Conservation (phyloP, 2,797 vertebrate genomes). For the Gouania willdenowi region DNA sequence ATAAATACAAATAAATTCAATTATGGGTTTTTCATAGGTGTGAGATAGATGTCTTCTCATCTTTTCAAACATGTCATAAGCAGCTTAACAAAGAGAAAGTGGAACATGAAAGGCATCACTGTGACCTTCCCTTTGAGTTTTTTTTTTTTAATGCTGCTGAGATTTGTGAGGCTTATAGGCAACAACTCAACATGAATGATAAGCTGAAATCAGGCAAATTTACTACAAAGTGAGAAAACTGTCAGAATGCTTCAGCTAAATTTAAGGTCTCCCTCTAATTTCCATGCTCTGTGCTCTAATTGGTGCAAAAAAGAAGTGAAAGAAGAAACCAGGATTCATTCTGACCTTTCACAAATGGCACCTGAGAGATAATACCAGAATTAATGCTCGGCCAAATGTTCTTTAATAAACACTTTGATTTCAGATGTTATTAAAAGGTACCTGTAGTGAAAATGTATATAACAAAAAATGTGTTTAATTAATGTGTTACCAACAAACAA, state of each 20-base stretch:
- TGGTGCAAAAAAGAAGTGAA: conserved; percentile 40
- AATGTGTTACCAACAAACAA: too few species aligned
- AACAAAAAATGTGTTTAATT: too few species aligned
- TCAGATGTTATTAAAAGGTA: too few species aligned
- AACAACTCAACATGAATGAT: conserved; percentile 42
- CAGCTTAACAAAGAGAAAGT: conserved; percentile 34
- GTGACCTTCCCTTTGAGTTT: conserved; percentile 46
- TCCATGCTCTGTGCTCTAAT: conserved; percentile 41
- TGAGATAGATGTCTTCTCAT: background rate
- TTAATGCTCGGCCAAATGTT: conserved; percentile 52
- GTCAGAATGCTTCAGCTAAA: conserved; percentile 21
- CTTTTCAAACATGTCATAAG: conserved; percentile 26
- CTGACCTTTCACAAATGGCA: conserved; percentile 65
- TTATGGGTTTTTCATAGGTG: conserved; percentile 7
- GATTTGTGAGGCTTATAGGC: conserved; percentile 46
- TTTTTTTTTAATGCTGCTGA: conserved; percentile 24
- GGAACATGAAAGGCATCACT: conserved; percentile 42
- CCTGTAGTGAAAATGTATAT: too few species aligned
- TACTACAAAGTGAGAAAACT: conserved; percentile 22
- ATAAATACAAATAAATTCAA: conserved; percentile 1
- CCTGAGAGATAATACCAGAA: conserved; percentile 56
- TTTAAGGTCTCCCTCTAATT: conserved; percentile 44
- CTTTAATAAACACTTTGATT: conserved; percentile 72
- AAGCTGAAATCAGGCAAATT: conserved; percentile 39
- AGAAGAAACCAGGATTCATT: conserved; percentile 31